Evolutionary conservation across 2,113 vertebrate genomes (phyloP).

Genomic region (Solea solea): DNA sequence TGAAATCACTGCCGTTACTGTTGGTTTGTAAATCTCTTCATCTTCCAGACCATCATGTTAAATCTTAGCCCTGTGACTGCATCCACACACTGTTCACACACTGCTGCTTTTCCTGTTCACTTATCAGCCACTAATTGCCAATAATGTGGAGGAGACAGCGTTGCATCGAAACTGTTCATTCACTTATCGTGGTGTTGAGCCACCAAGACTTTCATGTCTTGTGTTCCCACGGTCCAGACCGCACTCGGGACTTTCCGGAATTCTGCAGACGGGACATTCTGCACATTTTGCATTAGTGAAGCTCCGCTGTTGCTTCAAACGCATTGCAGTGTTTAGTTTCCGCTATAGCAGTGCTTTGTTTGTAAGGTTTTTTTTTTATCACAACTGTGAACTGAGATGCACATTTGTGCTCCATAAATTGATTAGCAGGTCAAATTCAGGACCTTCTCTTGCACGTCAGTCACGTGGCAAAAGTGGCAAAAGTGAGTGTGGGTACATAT

Average conservation of each 20-base stretch:
- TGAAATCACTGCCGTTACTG: not conserved
- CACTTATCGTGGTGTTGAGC: constrained; percentile 61
- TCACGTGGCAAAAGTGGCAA: too few species aligned
- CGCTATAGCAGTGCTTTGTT: not conserved
- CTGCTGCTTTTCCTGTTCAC: constrained; percentile 73
- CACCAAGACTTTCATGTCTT: constrained; percentile 58
- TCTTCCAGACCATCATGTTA: not conserved
- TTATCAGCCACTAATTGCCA: constrained; percentile 77
- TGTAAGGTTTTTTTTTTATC: not conserved
- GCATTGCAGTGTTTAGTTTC: too few species aligned
- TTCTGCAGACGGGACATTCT: constrained; percentile 13
- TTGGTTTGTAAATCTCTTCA: not conserved
- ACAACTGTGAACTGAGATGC: too few species aligned
- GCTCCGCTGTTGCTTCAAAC: too few species aligned
- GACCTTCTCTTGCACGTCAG: too few species aligned
- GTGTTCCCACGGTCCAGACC: constrained; percentile 60
- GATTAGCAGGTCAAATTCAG: too few species aligned
- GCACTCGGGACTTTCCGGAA: constrained; percentile 59
- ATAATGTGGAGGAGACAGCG: constrained; percentile 62
- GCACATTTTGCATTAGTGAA: not conserved
- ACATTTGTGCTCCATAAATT: too few species aligned
- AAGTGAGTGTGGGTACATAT: too few species aligned
- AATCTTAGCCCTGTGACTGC: constrained; percentile 15
- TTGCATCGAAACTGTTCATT: constrained; percentile 66
- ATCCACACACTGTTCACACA: constrained; percentile 52